A percentile compares a stretch with the other conserved stretches of the same genome.
Evolutionary conservation across 53 echinoderm and acorn worm genomes (phyloP).

Genomic region (Temnopleurus reevesii): DNA sequence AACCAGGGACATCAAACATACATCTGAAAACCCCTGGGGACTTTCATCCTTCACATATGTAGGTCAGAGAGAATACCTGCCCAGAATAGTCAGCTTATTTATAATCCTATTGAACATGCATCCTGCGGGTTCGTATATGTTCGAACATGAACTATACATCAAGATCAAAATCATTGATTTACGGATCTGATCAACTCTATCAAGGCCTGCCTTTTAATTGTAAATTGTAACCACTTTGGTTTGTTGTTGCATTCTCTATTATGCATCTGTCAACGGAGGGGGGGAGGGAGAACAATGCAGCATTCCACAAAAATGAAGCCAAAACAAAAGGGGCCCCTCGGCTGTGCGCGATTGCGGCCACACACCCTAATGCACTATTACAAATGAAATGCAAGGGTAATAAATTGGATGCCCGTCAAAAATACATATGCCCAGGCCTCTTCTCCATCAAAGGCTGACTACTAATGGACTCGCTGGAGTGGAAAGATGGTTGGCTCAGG

Average conservation of each 20-base stretch:
- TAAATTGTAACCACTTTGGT: not conserved
- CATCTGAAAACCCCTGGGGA: too few relatives aligned
- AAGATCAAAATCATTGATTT: not conserved
- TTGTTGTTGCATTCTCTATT: not conserved
- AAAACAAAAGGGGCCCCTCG: not conserved
- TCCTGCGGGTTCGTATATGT: too few relatives aligned
- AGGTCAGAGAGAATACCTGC: too few relatives aligned
- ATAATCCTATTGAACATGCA: too few relatives aligned
- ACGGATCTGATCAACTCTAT: not conserved
- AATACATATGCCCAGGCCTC: not conserved
- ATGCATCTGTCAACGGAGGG: constrained; percentile 15
- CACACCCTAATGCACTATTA: constrained; percentile 28
- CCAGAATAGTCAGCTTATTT: too few relatives aligned
- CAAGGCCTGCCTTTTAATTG: not conserved
- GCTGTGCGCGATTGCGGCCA: not conserved
- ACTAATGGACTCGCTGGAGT: constrained; percentile 3
- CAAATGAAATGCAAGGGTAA: constrained; percentile 19
- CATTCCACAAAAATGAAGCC: not conserved
- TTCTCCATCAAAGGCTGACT: not conserved
- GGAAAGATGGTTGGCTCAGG: not conserved
- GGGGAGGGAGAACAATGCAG: not conserved
- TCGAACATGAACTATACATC: too few relatives aligned
- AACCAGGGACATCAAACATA: too few relatives aligned
- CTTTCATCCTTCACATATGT: too few relatives aligned
- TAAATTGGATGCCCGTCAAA: constrained; percentile 31